Percentiles rank a stretch among this genome's conserved stretches.
These are phyloP conservation scores for Allophyes oxyacanthae DNA, from an alignment of 2,888 invertebrate species.

Conservation along the genomic window DNA sequence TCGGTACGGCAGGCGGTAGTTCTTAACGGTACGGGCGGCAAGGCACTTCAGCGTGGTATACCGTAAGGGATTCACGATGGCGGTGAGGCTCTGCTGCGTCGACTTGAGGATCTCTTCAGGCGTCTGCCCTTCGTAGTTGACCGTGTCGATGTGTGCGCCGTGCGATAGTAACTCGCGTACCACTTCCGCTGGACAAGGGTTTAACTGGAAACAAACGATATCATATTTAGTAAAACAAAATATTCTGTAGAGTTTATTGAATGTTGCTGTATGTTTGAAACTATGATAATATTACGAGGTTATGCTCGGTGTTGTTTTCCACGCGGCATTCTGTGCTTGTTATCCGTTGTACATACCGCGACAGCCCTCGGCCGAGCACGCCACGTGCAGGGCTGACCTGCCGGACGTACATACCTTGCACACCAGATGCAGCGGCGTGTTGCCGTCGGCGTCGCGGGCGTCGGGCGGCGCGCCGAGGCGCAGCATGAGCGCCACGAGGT, in stretches of 20 bases:
- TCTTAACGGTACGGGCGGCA: conserved; percentile 94
- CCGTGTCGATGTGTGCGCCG: conserved; percentile 96
- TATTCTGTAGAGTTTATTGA: not conserved
- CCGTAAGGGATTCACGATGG: conserved; percentile 93
- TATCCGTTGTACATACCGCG: no score
- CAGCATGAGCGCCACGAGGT: conserved; percentile 91
- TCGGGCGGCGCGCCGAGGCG: conserved; percentile 95
- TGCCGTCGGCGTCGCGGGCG: conserved; percentile 94
- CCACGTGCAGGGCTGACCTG: not conserved
- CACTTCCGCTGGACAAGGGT: conserved; percentile 92
- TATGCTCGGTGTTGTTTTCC: no score
- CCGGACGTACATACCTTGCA: conserved; percentile 89
- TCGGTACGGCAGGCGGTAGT: conserved; percentile 91
- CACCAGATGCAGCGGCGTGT: conserved; percentile 96
- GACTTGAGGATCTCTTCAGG: conserved; percentile 91
- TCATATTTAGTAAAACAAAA: not conserved
- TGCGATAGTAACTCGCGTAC: conserved; percentile 92
- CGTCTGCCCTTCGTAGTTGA: conserved; percentile 93
- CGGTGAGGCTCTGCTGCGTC: conserved; percentile 89
- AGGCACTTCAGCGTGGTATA: conserved; percentile 95
- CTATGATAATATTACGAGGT: no score
- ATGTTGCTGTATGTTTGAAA: no score
- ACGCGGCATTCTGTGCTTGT: no score
- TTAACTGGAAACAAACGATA: conserved; percentile 67
- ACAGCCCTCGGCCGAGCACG: not conserved